Percentiles rank a stretch among this genome's conserved stretches.
phyloP scores from a whole-genome alignment of 2,113 vertebrate genomes.

The Oxyura jamaicensis region DNA sequence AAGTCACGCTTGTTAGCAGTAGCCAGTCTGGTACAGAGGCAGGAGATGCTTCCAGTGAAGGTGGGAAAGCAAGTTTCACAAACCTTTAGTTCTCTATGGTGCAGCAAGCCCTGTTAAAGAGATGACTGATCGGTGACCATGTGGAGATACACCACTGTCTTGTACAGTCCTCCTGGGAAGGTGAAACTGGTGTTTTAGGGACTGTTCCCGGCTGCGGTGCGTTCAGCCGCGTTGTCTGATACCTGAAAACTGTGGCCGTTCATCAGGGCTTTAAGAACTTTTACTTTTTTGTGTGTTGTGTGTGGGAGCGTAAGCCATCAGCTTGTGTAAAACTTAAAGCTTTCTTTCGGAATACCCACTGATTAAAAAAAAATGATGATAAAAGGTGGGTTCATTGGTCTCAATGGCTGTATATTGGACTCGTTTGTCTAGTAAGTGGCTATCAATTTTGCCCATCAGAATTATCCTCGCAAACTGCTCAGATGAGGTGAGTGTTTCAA shows the following conservation, averaged over 20 bases:
- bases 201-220: not conserved
- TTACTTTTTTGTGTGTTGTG: not conserved
- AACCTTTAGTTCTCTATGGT: not conserved
- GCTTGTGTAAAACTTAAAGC: constrained; percentile 26
- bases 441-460: not conserved
- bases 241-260: constrained; percentile 44
- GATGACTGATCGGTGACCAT: not conserved
- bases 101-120: not conserved
- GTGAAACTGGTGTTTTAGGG: not conserved
- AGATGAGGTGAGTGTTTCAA: not conserved
- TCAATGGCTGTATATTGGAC: not conserved
- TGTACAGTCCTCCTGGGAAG: constrained; percentile 7
- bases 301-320: constrained; percentile 36
- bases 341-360: not conserved
- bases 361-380: not conserved
- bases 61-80: not conserved
- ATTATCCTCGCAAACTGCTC: not conserved
- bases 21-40: constrained; percentile 35
- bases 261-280: constrained; percentile 23
- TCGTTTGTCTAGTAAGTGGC: not conserved
- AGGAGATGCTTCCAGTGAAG: not conserved
- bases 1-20: not conserved
- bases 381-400: not conserved
- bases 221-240: not conserved
- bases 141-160: constrained; percentile 29